Evolutionary conservation across 2,113 vertebrate species (phyloP).

Genomic region (Tautogolabrus adspersus): DNA sequence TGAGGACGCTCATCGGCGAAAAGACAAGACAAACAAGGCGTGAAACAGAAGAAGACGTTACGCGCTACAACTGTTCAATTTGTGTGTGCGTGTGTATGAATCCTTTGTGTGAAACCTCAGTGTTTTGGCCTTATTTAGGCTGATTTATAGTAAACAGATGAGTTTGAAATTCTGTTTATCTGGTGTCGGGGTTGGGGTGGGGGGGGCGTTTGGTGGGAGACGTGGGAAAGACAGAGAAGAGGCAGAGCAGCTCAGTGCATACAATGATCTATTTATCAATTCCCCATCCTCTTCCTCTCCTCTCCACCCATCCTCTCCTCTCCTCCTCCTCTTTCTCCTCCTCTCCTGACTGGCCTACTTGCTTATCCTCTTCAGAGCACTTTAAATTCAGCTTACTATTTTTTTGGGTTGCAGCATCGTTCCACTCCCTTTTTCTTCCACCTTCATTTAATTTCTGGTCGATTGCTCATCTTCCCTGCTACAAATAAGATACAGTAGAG

Average conservation of each 20-base stretch:
- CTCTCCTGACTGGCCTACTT: conserved; percentile 73
- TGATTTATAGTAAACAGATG: conserved; percentile 77
- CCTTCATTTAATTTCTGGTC: conserved; percentile 64
- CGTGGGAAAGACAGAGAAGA: conserved; percentile 63
- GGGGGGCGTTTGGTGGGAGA: conserved; percentile 34
- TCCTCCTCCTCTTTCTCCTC: conserved; percentile 67
- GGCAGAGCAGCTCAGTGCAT: conserved; percentile 57
- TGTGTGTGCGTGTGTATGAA: conserved; percentile 11
- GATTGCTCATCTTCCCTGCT: conserved; percentile 54
- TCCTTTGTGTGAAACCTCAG: conserved; percentile 62
- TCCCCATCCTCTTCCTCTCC: conserved; percentile 59
- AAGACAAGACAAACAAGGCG: conserved; percentile 61
- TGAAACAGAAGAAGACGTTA: conserved; percentile 55
- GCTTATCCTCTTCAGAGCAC: conserved; percentile 68
- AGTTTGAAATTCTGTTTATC: conserved; percentile 74
- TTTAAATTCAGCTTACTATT: conserved; percentile 71
- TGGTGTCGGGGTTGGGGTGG: conserved; percentile 58
- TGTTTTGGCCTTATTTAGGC: conserved; percentile 70
- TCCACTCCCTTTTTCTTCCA: neutral
- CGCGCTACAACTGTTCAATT: conserved; percentile 31
- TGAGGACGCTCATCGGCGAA: conserved; percentile 35
- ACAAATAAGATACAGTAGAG: conserved; percentile 63
- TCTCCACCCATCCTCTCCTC: conserved; percentile 59
- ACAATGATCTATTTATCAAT: conserved; percentile 79
- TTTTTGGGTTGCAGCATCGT: conserved; percentile 2